These are phyloP conservation scores for Micrasema longulum DNA, from an alignment of 1,140 invertebrate species.

Conservation along the genomic window DNA sequence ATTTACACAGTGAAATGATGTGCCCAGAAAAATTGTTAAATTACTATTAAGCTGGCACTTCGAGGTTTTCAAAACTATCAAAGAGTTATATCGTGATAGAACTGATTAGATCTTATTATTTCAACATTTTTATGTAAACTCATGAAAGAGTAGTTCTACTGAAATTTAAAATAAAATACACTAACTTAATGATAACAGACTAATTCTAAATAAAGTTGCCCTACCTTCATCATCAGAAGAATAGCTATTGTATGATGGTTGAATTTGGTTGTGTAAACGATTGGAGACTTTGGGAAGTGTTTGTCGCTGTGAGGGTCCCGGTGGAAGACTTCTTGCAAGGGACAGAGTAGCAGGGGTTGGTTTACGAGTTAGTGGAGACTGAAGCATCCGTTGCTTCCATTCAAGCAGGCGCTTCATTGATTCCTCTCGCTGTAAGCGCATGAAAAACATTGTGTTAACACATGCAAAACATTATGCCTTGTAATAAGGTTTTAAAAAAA, in stretches of 20 bases:
- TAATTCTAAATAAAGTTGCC: too few species aligned
- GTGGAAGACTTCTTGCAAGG: constrained; percentile 63
- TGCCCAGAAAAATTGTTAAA: too few species aligned
- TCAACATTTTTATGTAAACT: too few species aligned
- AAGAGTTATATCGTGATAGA: too few species aligned
- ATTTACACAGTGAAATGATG: too few species aligned
- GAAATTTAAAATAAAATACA: too few species aligned
- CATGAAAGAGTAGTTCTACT: too few species aligned
- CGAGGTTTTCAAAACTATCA: too few species aligned
- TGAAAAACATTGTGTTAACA: neutral
- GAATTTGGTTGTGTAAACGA: constrained; percentile 60
- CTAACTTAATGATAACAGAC: too few species aligned
- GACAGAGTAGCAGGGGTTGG: constrained; percentile 70
- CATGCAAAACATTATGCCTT: neutral
- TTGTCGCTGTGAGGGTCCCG: constrained; percentile 56
- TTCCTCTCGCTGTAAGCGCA: constrained; percentile 77
- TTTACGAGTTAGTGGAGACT: constrained; percentile 87
- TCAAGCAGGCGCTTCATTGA: constrained; percentile 91
- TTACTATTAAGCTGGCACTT: too few species aligned
- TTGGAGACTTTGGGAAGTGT: constrained; percentile 60
- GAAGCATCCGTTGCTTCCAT: constrained; percentile 94
- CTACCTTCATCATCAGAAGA: constrained; percentile 91
- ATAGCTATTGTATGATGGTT: constrained; percentile 81
- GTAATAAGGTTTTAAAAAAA: constrained; percentile 28
- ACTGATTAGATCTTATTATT: too few species aligned